Evolutionary conservation across 2,888 invertebrate genomes (phyloP), one percentile per base, ranked within the genome.

Genomic region (Tridacna gigas): DNA sequence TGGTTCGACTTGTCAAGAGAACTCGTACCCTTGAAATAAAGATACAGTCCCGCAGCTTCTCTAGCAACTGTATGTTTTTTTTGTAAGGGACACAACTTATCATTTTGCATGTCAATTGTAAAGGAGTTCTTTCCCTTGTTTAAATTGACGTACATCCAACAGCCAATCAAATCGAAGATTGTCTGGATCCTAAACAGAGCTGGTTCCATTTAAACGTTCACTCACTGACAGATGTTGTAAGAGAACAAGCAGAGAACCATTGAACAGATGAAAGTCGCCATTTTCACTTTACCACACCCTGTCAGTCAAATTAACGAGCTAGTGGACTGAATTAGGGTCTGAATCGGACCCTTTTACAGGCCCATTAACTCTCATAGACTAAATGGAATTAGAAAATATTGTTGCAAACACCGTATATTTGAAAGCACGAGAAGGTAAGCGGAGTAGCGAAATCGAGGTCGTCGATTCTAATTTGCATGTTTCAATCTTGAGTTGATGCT

Each of bases 331-430:
- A 90, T 89, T 83, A 88, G 93, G 92, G 93, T 89, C 91, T 79
- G 71, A 79, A 79, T 80, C 67, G 86, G 91, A 89, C 91, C 91
- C 91, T 91, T 90, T 90, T 91, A 90, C 90, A 83, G 89, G 89
- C 89, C 91, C 90, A 91, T 87, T 88, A 86, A 86, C 89, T 87
- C 89, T 71, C 77, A 77, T 66, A 84, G 83, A 86, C 83, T 91
- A 89, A 89, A 95, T 95, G 95, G 95, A 95, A 92, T 90, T 95
- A 88, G 95, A 95, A 93, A 95, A 94, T 91, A 95, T 95, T 77
- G 95, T 95, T 89, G 95, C 95, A 86, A 95, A 95, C 89, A 94
- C 94, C 78, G 94, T 95, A 79, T 95, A 94, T 88, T 89, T 95
- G 82, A 95, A 95, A 91, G 95, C 95, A 82, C 91, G 94, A 82